A percentile compares a stretch with the other conserved stretches of the same genome.
Evolutionary conservation across 2,113 vertebrate genomes (phyloP).

Genomic region (Grammomys surdaster): DNA sequence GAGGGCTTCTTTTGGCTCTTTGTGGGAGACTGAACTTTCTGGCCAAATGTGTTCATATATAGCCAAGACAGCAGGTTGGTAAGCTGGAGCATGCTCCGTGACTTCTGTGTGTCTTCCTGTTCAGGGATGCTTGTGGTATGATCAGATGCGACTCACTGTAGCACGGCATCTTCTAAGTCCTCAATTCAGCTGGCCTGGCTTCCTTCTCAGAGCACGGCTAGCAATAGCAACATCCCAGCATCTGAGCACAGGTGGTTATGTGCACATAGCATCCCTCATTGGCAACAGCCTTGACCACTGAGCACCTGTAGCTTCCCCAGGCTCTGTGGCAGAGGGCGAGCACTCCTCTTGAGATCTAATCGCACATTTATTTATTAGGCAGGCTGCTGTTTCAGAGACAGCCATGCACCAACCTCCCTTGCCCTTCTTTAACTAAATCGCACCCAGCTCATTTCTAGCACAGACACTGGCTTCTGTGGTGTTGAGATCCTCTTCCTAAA

Average conservation of each 20-base stretch:
- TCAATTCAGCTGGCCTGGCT: too few relatives aligned
- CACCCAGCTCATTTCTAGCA: background rate
- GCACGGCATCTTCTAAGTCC: background rate
- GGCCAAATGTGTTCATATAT: background rate
- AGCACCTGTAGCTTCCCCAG: rapidly evolving
- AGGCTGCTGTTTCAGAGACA: background rate
- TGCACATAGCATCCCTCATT: background rate
- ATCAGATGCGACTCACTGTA: background rate
- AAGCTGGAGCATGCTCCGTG: background rate
- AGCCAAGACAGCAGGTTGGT: background rate
- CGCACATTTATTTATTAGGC: background rate
- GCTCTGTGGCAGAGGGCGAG: background rate
- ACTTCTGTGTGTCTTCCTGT: background rate
- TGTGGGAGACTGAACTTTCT: background rate
- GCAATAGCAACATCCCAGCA: rapidly evolving
- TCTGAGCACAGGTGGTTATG: background rate
- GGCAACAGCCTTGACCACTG: background rate
- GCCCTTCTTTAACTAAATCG: background rate
- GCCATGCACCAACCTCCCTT: background rate
- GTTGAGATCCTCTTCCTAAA: background rate
- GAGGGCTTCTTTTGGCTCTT: background rate
- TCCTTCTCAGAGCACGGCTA: background rate
- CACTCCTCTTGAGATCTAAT: background rate
- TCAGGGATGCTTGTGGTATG: background rate
- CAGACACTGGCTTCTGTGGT: background rate